Evolutionary conservation across 1,140 invertebrate genomes (phyloP), one percentile per base, ranked within the genome.

Genomic region (Cotesia glomerata): DNA sequence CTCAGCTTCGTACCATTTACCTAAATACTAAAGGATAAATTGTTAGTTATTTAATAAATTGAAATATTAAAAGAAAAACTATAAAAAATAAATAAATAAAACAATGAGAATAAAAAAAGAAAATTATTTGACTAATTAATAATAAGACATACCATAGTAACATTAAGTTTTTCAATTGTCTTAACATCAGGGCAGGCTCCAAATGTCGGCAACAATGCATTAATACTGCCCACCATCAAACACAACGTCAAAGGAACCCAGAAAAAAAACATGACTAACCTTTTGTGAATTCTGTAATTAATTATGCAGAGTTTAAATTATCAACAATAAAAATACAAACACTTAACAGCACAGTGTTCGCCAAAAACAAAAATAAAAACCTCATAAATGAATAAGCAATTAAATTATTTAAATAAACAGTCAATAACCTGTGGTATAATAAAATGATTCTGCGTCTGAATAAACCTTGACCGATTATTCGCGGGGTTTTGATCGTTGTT

Each of bases 1-100:
- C 78, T 93, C 91, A 9, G 90, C 89, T 86, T 95, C 93, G 78
- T 92, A 95, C 94, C 93, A 95, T 76, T 90, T 90, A 3, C 93
- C 94, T 76, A 92, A 78, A 80, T 94, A 95, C 92, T 94, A 86
- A 69, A 89, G 89, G 77, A 63, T 77, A 76, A 13, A 69, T 85
- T 81, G 79, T 56, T 67, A 66, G 76, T 69, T 35, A 26, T 32
- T 26, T 32, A 45, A 51, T 16, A n/a, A 49, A 45, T 65, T 51
- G 26, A 49, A 49, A 65, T 11, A 34, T 35, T 36, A 63, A 9
- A 34, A 63, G 11, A 13, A 63, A 52, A 73, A 36, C 0, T 11
- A 71, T 49, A 0, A 39, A 34, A 2, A 13, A 39, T 54, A 54
- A 64, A n/a, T n/a, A n/a, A n/a, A n/a, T n/a, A n/a, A n/a, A n/a